phyloP scores from a whole-genome alignment of 1,140 invertebrate genomes.

The Drosophila leontia region DNA sequence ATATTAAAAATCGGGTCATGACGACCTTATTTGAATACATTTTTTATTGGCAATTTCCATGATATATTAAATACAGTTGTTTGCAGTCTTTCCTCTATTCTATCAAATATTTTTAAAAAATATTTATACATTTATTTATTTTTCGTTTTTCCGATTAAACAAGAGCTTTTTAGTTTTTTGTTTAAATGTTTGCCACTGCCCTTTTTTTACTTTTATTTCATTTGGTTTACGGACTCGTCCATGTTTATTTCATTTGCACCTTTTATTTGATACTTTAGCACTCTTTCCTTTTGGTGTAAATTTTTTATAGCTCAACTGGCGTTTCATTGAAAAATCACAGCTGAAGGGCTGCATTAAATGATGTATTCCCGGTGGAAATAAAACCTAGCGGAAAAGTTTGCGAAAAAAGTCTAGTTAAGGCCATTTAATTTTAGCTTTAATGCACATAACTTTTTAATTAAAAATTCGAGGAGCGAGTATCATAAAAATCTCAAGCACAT shows the following conservation, averaged over 20 bases:
- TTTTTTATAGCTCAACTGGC: slow-evolving; percentile 54
- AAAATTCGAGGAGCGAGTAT: slow-evolving; percentile 38
- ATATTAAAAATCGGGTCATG: slow-evolving; percentile 50
- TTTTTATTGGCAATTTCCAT: not conserved
- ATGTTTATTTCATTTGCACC: slow-evolving; percentile 30
- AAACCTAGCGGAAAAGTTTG: slow-evolving; percentile 13
- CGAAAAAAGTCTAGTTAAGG: slow-evolving; percentile 44
- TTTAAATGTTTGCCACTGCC: not conserved
- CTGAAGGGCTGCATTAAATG: slow-evolving; percentile 49
- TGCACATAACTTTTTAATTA: slow-evolving; percentile 72
- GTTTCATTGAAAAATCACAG: slow-evolving; percentile 67
- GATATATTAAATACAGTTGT: not conserved
- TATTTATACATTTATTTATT: not conserved
- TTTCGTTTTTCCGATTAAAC: not conserved
- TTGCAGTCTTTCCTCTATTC: not conserved
- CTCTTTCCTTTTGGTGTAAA: slow-evolving; percentile 40
- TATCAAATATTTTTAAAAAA: not conserved
- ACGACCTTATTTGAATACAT: slow-evolving; percentile 12
- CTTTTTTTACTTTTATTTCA: not conserved
- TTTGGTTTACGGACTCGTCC: slow-evolving; percentile 30
- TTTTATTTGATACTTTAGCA: slow-evolving; percentile 47
- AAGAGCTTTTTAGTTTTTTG: slow-evolving; percentile 1
- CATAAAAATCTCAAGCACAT: slow-evolving; percentile 59
- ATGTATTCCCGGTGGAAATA: slow-evolving; percentile 39
- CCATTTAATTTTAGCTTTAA: slow-evolving; percentile 54